Base-by-base conservation (phyloP, 2,113 vertebrate species). In the Proteles cristata region DNA sequence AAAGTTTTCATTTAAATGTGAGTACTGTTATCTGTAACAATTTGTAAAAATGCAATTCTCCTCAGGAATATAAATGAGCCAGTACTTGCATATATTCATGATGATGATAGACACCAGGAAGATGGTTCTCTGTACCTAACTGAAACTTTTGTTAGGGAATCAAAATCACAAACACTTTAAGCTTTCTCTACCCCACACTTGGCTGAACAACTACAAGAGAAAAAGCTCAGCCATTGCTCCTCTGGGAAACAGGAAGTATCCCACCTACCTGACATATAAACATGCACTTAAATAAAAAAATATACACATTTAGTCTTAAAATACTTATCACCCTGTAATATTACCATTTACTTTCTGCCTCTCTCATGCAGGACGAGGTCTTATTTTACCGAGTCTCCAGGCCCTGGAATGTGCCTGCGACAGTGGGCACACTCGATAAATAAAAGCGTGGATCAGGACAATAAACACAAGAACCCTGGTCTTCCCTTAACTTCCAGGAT, bases 1-100 rank as follows among this genome's bases (percentile, higher is more conserved):
- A 97, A 98, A 94, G 93, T 96, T 97, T 97, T 80, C 86, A 89
- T 95, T 97, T 96, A 97, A 98, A 98, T 83, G 97, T 97, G 96
- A 90, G 87, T 35, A 94, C 77, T 88, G 93, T 97, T 97, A 98
- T 98, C 97, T 95, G 95, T 90, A 97, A 95, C 88, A 97, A 85
- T 98, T 94, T 96, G 84, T 90, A 88, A 88, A 92, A 82, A 85
- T 16, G 90, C 69, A 88, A 86, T 50, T 88, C 90, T 33, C 63
- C 87, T 93, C 92, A 69, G 81, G 97, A 97, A 98, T 97, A 96
- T 80, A 74, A 98, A 97, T 91, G 92, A 97, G 88, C 63, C 81
- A 77, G 39, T 39, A 63, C 84, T 73, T 26, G 16, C 23, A 0
- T 95, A 83, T 80, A 39, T 58, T 66, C 39, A 11, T n/a, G 66